These are phyloP conservation scores for Mayetiola destructor DNA, from an alignment of 2,888 invertebrate species.

Conservation along the genomic window DNA sequence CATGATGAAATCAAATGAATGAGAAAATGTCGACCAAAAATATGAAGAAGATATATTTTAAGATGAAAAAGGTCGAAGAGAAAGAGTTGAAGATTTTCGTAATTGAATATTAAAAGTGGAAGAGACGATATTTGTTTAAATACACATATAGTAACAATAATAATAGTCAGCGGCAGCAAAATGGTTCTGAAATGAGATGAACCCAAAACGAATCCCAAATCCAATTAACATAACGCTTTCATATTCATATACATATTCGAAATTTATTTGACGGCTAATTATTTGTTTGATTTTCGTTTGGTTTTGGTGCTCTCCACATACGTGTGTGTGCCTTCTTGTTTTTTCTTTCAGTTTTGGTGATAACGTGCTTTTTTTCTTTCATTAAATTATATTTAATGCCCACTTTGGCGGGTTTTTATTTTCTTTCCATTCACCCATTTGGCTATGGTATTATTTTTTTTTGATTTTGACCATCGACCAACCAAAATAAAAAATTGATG, in stretches of 20 bases:
- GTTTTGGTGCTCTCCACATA: background rate
- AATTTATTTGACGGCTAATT: conserved; percentile 9
- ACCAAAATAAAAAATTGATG: background rate
- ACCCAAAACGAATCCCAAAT: background rate
- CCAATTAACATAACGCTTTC: background rate
- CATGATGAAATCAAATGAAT: too few species aligned
- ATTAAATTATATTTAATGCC: background rate
- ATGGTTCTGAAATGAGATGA: conserved; percentile 4
- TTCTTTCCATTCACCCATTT: too few species aligned
- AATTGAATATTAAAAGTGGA: background rate
- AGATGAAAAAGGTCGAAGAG: too few species aligned
- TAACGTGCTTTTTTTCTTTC: background rate
- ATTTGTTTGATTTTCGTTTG: conserved; percentile 5
- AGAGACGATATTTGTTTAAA: background rate
- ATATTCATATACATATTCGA: conserved; percentile 7
- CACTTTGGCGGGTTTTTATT: background rate
- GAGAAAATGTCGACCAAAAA: too few species aligned
- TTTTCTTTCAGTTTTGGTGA: background rate
- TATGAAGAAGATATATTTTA: too few species aligned
- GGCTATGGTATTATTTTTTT: too few species aligned
- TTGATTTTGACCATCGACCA: background rate
- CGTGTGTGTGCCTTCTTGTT: background rate
- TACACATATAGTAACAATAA: background rate
- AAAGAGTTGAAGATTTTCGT: background rate
- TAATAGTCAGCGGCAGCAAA: background rate